Percentiles rank a stretch among this genome's conserved stretches.
Evolutionary conservation across 2,113 vertebrate genomes (phyloP).

Genomic region (Prionailurus viverrinus): DNA sequence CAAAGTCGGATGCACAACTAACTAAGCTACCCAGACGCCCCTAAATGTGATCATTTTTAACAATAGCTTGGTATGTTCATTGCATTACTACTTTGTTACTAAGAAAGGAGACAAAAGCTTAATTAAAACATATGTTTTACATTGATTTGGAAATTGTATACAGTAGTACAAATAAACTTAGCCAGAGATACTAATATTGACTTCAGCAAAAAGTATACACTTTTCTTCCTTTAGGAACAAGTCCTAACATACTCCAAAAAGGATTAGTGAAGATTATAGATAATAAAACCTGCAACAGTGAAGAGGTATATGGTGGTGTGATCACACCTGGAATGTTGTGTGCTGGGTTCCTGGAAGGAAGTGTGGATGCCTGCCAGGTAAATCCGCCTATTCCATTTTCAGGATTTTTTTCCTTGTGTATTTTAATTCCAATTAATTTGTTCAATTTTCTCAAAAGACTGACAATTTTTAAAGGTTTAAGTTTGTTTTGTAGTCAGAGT

Average conservation of each 20-base stretch:
- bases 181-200: slow-evolving; percentile 48
- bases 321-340: slow-evolving; percentile 94
- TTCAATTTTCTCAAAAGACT: neutral
- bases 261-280: slow-evolving; percentile 94
- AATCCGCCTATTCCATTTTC: neutral
- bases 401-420: neutral
- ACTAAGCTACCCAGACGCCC: no score
- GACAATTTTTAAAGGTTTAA: neutral
- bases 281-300: slow-evolving; percentile 89
- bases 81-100: neutral
- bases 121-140: neutral
- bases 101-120: neutral
- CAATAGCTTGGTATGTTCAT: neutral
- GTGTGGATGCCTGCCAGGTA: slow-evolving; percentile 96
- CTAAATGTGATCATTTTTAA: slow-evolving; percentile 7
- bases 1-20: no score
- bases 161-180: neutral
- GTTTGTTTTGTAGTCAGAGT: neutral
- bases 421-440: slow-evolving; percentile 36
- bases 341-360: slow-evolving; percentile 91
- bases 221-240: slow-evolving; percentile 81
- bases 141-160: slow-evolving; percentile 44
- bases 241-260: slow-evolving; percentile 92
- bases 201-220: neutral
- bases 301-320: slow-evolving; percentile 85